Conservation (phyloP, 2,113 vertebrate genomes). For the Genyomyrus donnyi region DNA sequence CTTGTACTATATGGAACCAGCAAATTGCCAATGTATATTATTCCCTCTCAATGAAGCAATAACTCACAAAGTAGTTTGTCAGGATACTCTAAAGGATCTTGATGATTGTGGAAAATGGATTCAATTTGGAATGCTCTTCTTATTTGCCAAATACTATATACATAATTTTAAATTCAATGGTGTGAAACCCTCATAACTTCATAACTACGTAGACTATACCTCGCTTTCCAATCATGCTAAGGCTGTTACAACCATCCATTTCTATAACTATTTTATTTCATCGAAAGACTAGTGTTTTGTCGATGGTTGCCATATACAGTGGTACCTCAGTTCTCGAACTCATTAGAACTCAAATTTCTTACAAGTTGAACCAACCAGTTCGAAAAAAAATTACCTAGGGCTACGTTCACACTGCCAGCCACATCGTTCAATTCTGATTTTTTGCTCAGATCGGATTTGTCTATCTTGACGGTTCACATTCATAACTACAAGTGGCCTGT, state of each 20-base stretch:
- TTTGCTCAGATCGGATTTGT: too few relatives aligned
- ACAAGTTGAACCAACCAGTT: too few relatives aligned
- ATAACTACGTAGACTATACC: neutral
- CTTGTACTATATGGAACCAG: neutral
- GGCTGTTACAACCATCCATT: neutral
- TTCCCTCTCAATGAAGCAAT: neutral
- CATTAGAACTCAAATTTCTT: too few relatives aligned
- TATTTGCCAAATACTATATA: neutral
- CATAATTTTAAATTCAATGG: neutral
- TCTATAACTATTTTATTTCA: neutral
- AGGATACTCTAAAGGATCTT: neutral
- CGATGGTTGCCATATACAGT: neutral
- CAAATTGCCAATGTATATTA: neutral
- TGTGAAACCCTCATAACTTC: neutral
- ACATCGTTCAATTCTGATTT: too few relatives aligned
- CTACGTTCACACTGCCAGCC: too few relatives aligned
- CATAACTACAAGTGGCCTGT: too few relatives aligned
- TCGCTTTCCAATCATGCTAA: neutral
- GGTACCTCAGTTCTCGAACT: too few relatives aligned
- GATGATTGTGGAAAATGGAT: neutral
- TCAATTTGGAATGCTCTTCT: neutral
- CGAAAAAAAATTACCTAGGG: too few relatives aligned
- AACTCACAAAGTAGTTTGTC: neutral
- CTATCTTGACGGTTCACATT: too few relatives aligned
- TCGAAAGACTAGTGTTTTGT: neutral